A percentile compares a stretch with the other conserved stretches of the same genome.
Evolutionary conservation across 1,140 invertebrate genomes (phyloP).

Genomic region (Hirudo medicinalis): DNA sequence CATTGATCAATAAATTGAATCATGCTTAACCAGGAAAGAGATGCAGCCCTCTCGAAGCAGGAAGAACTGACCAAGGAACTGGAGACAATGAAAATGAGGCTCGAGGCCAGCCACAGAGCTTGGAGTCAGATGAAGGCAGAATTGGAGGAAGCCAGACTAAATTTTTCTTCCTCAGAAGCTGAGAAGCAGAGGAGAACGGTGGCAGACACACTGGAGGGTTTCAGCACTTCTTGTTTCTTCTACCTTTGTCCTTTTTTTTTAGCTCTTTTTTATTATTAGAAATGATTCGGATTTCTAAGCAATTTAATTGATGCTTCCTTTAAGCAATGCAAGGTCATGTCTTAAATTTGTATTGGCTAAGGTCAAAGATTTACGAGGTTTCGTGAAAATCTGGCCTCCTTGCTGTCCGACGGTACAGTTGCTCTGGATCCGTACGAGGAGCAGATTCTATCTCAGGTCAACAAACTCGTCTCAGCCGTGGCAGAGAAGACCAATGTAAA

Average conservation of each 20-base stretch:
- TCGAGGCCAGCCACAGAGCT: conserved; percentile 33
- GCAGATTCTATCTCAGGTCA: conserved; percentile 31
- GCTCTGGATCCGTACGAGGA: conserved; percentile 32
- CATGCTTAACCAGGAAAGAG: conserved; percentile 31
- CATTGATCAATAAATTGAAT: background rate
- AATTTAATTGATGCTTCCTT: background rate
- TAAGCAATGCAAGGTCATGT: background rate
- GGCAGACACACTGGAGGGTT: conserved; percentile 10
- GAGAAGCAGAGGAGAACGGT: conserved; percentile 13
- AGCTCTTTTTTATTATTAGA: too few relatives aligned
- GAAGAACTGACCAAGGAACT: conserved; percentile 33
- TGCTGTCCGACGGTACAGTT: conserved; percentile 31
- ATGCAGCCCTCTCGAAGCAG: conserved; percentile 31
- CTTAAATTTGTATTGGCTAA: background rate
- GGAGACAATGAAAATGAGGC: conserved; percentile 33
- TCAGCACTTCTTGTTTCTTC: too few relatives aligned
- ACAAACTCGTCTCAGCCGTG: conserved; percentile 24
- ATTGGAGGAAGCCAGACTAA: conserved; percentile 31
- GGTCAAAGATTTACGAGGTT: conserved; percentile 27
- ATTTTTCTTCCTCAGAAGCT: conserved; percentile 23
- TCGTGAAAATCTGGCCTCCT: conserved; percentile 32
- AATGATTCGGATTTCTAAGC: too few relatives aligned
- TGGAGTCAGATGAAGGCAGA: conserved; percentile 34
- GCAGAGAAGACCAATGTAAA: conserved; percentile 31
- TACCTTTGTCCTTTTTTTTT: too few relatives aligned